Percentiles rank a stretch among this genome's conserved stretches.
Conservation (phyloP, 2,888 invertebrate species). For the Sphaeridia pumilis region DNA sequence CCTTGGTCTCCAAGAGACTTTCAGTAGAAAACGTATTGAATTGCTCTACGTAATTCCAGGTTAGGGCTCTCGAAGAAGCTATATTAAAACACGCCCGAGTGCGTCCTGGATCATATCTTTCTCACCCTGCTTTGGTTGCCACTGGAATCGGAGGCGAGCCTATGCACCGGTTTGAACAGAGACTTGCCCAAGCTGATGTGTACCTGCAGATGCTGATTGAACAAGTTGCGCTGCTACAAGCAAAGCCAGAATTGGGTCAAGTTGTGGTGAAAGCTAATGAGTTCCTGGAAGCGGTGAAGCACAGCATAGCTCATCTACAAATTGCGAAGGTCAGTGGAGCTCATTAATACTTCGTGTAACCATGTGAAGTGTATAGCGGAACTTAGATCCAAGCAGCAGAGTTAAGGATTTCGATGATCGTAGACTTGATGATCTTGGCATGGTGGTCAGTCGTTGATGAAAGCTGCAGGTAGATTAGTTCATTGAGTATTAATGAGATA, state of each 20-base stretch:
- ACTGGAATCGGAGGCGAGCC: conserved; percentile 26
- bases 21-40: no score
- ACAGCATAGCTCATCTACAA: conserved; percentile 94
- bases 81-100: conserved; percentile 64
- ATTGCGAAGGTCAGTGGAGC: conserved; percentile 79
- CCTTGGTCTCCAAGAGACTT: not conserved
- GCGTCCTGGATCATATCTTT: conserved; percentile 33
- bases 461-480: no score
- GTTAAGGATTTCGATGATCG: no score
- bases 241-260: conserved; percentile 29
- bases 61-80: conserved; percentile 85
- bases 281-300: conserved; percentile 94
- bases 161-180: conserved; percentile 55
- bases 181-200: conserved; percentile 88
- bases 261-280: conserved; percentile 40
- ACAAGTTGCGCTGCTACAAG: conserved; percentile 55
- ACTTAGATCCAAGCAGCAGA: no score
- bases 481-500: no score
- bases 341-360: no score
- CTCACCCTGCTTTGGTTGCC: conserved; percentile 22
- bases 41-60: no score
- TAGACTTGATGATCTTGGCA: no score
- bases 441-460: no score
- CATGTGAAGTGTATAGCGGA: no score
- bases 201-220: conserved; percentile 92